phyloP scores from a whole-genome alignment of 2,797 vertebrate species.

The Psittacula derbiana region DNA sequence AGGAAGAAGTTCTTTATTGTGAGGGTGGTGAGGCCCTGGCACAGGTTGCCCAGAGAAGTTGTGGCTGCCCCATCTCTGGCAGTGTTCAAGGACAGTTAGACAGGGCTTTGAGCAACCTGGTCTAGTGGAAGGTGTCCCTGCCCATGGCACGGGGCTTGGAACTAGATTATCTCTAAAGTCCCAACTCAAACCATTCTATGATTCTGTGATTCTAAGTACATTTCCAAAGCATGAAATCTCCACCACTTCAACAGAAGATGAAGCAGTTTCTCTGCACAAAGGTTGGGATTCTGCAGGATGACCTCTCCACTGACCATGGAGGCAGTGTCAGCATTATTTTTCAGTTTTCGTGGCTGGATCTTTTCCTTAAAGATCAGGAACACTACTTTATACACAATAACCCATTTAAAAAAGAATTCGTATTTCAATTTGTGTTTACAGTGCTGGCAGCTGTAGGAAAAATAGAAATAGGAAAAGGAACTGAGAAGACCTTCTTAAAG shows the following conservation, averaged over 20 bases:
- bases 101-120: background rate
- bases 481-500: background rate
- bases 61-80: background rate
- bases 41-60: background rate
- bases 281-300: background rate
- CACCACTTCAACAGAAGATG: background rate
- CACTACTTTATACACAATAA: background rate
- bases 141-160: background rate
- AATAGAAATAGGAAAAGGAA: background rate
- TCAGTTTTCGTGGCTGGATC: background rate
- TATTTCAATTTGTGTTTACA: background rate
- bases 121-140: background rate
- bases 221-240: background rate
- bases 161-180: background rate
- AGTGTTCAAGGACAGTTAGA: background rate
- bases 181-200: background rate
- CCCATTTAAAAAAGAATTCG: background rate
- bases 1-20: background rate
- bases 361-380: background rate
- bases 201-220: background rate
- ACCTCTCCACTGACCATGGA: background rate
- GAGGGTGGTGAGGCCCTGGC: background rate
- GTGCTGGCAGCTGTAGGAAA: background rate
- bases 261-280: background rate
- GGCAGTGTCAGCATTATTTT: background rate